Conservation (phyloP, 2,888 invertebrate species). For the Melipona beecheii region DNA sequence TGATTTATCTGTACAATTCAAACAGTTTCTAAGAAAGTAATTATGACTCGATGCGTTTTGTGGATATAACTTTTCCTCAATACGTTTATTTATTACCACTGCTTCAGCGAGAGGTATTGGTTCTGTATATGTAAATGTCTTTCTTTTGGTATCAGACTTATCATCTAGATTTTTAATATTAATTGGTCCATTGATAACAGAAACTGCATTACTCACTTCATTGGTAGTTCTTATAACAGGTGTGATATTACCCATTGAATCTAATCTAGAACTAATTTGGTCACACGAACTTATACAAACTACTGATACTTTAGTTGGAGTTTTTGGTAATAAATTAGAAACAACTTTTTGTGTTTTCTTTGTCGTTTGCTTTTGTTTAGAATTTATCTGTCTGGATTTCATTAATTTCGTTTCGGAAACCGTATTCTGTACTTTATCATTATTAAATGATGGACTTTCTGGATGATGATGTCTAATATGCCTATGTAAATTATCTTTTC, state of each 20-base stretch:
- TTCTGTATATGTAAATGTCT: conserved; percentile 78
- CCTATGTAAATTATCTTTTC: conserved; percentile 91
- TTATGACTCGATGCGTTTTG: conserved; percentile 74
- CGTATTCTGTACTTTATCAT: conserved; percentile 27
- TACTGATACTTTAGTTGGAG: conserved; percentile 59
- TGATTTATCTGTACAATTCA: conserved; percentile 53
- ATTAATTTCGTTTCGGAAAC: conserved; percentile 26
- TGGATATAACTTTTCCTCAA: conserved; percentile 80
- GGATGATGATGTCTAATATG: conserved; percentile 92
- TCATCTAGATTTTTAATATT: conserved; percentile 72
- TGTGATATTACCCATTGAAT: conserved; percentile 78
- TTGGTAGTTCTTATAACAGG: conserved; percentile 78
- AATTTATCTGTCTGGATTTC: conserved; percentile 52
- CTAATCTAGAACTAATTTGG: conserved; percentile 76
- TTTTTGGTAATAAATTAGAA: conserved; percentile 49
- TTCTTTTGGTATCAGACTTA: conserved; percentile 71
- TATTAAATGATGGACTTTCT: conserved; percentile 74
- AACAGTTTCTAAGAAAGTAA: conserved; percentile 70
- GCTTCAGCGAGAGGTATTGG: conserved; percentile 80
- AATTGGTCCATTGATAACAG: conserved; percentile 85
- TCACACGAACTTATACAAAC: conserved; percentile 69
- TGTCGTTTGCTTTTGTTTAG: conserved; percentile 63
- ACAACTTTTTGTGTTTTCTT: conserved; percentile 58
- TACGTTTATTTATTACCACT: conserved; percentile 79
- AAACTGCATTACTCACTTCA: conserved; percentile 81